Evolutionary conservation across 2,113 vertebrate species (phyloP).

Genomic region (Gadus macrocephalus): DNA sequence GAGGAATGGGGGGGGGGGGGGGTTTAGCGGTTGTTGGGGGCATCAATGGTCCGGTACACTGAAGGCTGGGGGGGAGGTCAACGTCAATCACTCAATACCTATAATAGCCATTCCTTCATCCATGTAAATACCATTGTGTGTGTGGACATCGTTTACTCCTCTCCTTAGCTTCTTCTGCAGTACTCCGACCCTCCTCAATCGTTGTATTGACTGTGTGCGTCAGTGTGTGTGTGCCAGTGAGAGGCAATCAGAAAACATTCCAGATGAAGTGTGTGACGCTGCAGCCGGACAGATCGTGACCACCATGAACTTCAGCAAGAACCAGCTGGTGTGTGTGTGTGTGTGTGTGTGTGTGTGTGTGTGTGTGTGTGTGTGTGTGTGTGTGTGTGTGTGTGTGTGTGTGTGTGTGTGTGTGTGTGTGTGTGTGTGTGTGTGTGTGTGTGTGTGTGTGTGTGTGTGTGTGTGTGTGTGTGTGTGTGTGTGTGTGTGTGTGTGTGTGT

Average conservation of each 20-base stretch:
- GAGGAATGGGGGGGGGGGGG: too few species aligned
- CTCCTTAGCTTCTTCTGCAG: neutral
- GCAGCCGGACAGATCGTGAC: constrained; percentile 61
- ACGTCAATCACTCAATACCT: too few species aligned
- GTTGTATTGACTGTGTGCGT: constrained; percentile 12
- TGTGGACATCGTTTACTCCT: neutral
- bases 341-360: neutral
- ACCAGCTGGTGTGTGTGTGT: constrained; percentile 68
- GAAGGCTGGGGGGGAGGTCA: too few species aligned
- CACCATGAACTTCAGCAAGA: constrained; percentile 88
- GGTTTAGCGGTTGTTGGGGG: too few species aligned
- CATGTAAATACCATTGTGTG: neutral
- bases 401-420: constrained; percentile 12
- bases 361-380: too few species aligned
- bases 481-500: neutral
- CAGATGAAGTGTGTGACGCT: constrained; percentile 81
- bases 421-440: constrained; percentile 11
- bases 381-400: constrained; percentile 25
- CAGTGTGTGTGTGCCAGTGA: constrained; percentile 67
- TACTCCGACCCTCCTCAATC: too few species aligned
- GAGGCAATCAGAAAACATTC: constrained; percentile 77
- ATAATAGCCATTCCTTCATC: too few species aligned
- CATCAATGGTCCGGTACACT: too few species aligned
- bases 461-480: neutral
- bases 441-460: constrained; percentile 13